Evolutionary conservation across 1,140 invertebrate species (phyloP).

Genomic region (Drosophila busckii): DNA sequence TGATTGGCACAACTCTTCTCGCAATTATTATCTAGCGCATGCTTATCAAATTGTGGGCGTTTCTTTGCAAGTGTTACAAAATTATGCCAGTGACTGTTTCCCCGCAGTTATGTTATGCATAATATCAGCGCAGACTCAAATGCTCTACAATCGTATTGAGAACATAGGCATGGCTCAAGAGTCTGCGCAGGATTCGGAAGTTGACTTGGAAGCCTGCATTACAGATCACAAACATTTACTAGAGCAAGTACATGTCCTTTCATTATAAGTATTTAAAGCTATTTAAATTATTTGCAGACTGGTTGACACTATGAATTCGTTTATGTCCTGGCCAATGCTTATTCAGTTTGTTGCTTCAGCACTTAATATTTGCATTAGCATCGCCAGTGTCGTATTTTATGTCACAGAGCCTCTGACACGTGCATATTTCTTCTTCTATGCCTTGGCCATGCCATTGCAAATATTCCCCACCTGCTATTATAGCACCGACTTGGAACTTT

Average conservation of each 20-base stretch:
- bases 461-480: conserved; percentile 48
- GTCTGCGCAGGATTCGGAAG: not conserved
- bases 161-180: conserved; percentile 21
- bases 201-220: conserved; percentile 40
- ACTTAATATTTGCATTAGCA: conserved; percentile 46
- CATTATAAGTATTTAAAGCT: not conserved
- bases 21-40: conserved; percentile 48
- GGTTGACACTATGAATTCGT: conserved; percentile 36
- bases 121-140: conserved; percentile 51
- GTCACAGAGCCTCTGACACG: conserved; percentile 37
- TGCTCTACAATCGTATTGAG: conserved; percentile 45
- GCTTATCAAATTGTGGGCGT: conserved; percentile 54
- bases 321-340: conserved; percentile 63
- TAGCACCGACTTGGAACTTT: conserved; percentile 38
- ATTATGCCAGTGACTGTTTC: conserved; percentile 58
- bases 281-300: conserved; percentile 27
- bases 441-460: conserved; percentile 45
- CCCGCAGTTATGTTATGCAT: conserved; percentile 50
- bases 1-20: conserved; percentile 41
- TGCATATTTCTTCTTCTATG: conserved; percentile 49
- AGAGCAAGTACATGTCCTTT: conserved; percentile 26
- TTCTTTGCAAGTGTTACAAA: conserved; percentile 43
- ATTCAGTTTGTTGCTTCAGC: conserved; percentile 61
- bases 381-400: conserved; percentile 50
- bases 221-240: conserved; percentile 54